Base-by-base conservation (phyloP, 2,888 invertebrate species). In the Notodonta dromedarius region DNA sequence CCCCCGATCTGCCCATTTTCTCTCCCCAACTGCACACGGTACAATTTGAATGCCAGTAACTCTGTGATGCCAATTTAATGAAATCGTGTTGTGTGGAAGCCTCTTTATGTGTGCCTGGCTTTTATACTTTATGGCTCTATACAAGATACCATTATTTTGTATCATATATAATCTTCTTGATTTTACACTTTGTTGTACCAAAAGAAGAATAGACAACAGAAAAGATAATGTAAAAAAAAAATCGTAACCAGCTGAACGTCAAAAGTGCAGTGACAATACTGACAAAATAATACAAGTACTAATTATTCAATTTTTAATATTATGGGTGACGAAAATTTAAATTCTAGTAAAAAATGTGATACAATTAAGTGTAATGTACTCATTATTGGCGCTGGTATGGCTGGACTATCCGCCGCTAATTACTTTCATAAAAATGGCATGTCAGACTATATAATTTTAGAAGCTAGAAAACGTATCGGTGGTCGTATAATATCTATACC, bases 361-460 rank as follows among this genome's bases (percentile, higher is more conserved):
- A 78, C 78, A 71, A 88, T 86, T 78, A 94, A 93, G 82, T 95
- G 94, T 79, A 96, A 97, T 94, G 95, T 97, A 72, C 90, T 97
- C 76, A 97, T 97, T 79, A 95, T 98, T 78, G 98, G 98, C 56
- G 97, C 96, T 74, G 98, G 98, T 68, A 96, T 97, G 94, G 97
- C 98, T 67, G 98, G 98, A 54, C 90, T 98, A 58, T 96, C 97
- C 56, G 97, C 97, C 61, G 98, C 97, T 58, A 96, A 96, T 92
- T 96, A 97, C 87, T 94, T 98, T 69, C 85, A 96, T 13, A 97
- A 97, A 89, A 97, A 97, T 93, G 96, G 96, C 65, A 95, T 96
- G 88, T 95, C 95, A 68, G 96, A 97, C 90, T 97, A 97, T 88
- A 94, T 95, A 84, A 95, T 98, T 78, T 89, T 98, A 74, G 98